Conservation (phyloP, 2,113 vertebrate species). For the Sprattus sprattus region DNA sequence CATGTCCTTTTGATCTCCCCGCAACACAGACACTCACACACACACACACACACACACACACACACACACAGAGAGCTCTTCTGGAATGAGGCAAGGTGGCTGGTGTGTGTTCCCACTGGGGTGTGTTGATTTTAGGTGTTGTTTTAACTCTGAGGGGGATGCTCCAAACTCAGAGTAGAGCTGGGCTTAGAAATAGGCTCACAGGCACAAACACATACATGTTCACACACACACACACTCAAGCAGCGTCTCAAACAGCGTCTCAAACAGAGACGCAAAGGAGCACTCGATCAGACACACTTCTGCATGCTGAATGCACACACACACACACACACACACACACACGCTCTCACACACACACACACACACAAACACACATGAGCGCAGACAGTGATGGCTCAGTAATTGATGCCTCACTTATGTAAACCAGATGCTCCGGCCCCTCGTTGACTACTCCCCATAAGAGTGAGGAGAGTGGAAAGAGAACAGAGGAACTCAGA, state of each 20-base stretch:
- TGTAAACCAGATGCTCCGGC: conserved; percentile 10
- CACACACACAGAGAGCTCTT: background rate
- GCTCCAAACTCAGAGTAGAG: background rate
- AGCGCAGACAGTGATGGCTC: background rate
- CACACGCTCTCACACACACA: background rate
- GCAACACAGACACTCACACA: background rate
- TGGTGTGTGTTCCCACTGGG: background rate
- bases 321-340: background rate
- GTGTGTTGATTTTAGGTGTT: conserved; percentile 11
- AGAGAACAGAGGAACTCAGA: background rate
- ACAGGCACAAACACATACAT: background rate
- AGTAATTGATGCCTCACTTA: background rate
- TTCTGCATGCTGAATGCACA: no score
- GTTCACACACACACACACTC: background rate
- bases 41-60: background rate
- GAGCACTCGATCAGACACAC: no score
- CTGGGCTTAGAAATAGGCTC: background rate
- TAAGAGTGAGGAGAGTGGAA: background rate
- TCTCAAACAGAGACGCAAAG: background rate
- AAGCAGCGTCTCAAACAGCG: background rate
- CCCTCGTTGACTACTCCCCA: background rate
- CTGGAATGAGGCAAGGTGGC: background rate
- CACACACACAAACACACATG: background rate
- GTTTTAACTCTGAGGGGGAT: background rate
- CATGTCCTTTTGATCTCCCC: conserved; percentile 20